Conservation (phyloP, 2,888 invertebrate species). For the Onthophagus sagittarius region DNA sequence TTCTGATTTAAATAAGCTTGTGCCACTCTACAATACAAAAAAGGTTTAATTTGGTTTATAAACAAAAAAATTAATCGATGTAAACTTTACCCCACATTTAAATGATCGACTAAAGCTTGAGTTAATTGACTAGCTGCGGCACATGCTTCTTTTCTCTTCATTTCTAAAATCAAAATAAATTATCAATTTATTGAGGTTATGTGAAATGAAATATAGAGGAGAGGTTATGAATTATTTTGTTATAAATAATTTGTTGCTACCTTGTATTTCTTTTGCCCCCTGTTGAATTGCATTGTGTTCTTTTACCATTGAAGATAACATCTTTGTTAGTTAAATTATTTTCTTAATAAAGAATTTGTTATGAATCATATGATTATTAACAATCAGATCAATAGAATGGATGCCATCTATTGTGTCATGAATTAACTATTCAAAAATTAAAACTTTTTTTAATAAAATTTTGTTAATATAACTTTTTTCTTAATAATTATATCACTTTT, state of each 20-base stretch:
- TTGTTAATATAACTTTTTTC: too few species aligned
- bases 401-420: too few species aligned
- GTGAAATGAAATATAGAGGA: conserved; percentile 1
- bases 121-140: conserved; percentile 90
- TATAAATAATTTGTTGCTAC: conserved; percentile 45
- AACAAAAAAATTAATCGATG: conserved; percentile 23
- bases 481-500: too few species aligned
- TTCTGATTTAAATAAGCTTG: conserved; percentile 99
- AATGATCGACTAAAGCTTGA: conserved; percentile 90
- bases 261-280: conserved; percentile 77
- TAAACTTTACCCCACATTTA: conserved; percentile 86
- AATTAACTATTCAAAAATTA: too few species aligned
- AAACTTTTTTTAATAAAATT: too few species aligned
- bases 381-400: too few species aligned
- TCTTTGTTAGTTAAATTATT: conserved; percentile 43
- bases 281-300: conserved; percentile 82
- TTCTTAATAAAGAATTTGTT: conserved; percentile 2
- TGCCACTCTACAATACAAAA: conserved; percentile 70
- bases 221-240: neutral
- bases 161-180: conserved; percentile 58
- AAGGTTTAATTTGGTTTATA: neutral
- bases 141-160: conserved; percentile 89
- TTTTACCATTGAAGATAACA: conserved; percentile 82
- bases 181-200: conserved; percentile 13
- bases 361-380: neutral